Base-by-base conservation (phyloP, 1,140 invertebrate genomes). In the Semibalanus balanoides region DNA sequence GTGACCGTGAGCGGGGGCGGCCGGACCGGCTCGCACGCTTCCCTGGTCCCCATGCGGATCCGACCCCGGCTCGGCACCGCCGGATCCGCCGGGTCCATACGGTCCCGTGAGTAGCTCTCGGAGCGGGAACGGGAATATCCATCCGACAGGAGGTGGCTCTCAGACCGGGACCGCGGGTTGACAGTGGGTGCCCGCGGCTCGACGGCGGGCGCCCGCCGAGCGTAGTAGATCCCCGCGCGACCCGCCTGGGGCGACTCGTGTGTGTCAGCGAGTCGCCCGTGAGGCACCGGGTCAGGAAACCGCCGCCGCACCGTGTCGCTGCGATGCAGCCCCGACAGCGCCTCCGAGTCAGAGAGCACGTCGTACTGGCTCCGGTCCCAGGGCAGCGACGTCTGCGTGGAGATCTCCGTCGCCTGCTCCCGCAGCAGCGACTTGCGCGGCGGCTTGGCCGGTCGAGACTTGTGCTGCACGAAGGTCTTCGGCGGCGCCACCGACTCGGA, bases 1-100 rank as follows among this genome's bases (percentile, higher is more conserved):
- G 76, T 79, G 76, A 27, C 78, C 78, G 35, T 76, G 75, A 11
- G 77, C 74, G 25, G 78, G 78, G 28, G 78, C 76, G 74, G 31
- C 70, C 14, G 73, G 69, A 11, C 76, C 78, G 74, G 35, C 74
- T 75, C 76, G 76, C 22, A 30, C 31, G 9, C 35, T 64, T 35
- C 71, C 30, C 25, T 31, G 25, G 22, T 75, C 73, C 22, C 75
- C 76, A 35, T 74, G 74, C 43, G 77, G 76, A 25, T 30, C 71
- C 19, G 70, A 30, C 40, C 75, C 71, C 17, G 51, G 73, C 7
- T 43, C 22, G 31, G 31, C 29, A 74, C 22, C 51, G n/a, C n/a
- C n/a, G n/a, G n/a, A n/a, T 27, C 64, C n/a, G 70, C 31, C 31
- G 28, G 76, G 29, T 30, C 76, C 19, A 7, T 74, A 30, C 35